A percentile compares a stretch with the other conserved stretches of the same genome.
These are phyloP conservation scores for Ruditapes philippinarum DNA, from an alignment of 1,140 invertebrate genomes.

Conservation along the genomic window DNA sequence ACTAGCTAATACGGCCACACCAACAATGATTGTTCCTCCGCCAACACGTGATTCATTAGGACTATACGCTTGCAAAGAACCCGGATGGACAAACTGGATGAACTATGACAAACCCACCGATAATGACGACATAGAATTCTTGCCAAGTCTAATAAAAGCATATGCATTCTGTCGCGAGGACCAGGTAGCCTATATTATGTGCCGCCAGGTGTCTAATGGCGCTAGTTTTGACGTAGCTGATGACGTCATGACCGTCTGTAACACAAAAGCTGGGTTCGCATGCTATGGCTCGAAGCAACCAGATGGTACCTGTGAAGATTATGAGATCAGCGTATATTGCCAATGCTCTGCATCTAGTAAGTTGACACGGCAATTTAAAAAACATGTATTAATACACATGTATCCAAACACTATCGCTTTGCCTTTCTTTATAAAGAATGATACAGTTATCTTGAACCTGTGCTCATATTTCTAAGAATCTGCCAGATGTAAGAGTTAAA, in stretches of 20 bases:
- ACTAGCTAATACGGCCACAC: background rate
- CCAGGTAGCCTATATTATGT: conserved; percentile 62
- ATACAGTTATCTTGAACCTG: no score
- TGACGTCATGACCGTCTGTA: conserved; percentile 61
- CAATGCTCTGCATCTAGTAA: conserved; percentile 44
- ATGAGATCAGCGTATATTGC: conserved; percentile 74
- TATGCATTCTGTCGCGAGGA: conserved; percentile 63
- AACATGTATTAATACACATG: no score
- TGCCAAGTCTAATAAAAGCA: conserved; percentile 72
- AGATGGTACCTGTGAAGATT: conserved; percentile 63
- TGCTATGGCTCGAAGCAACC: conserved; percentile 65
- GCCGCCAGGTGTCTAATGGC: conserved; percentile 49
- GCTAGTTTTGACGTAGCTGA: conserved; percentile 41
- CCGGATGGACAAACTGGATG: conserved; percentile 93
- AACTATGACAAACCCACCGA: conserved; percentile 87
- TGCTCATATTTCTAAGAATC: no score
- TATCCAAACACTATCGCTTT: no score
- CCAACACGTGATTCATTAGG: background rate
- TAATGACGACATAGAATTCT: conserved; percentile 72
- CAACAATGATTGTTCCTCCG: background rate
- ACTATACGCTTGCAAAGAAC: conserved; percentile 86
- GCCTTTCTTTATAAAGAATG: no score
- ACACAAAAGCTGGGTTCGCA: conserved; percentile 66
- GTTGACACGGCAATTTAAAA: background rate
- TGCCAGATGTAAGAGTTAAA: no score